These are phyloP conservation scores for Ivindomyrus marchei DNA, from an alignment of 2,113 vertebrate genomes.

Conservation along the genomic window DNA sequence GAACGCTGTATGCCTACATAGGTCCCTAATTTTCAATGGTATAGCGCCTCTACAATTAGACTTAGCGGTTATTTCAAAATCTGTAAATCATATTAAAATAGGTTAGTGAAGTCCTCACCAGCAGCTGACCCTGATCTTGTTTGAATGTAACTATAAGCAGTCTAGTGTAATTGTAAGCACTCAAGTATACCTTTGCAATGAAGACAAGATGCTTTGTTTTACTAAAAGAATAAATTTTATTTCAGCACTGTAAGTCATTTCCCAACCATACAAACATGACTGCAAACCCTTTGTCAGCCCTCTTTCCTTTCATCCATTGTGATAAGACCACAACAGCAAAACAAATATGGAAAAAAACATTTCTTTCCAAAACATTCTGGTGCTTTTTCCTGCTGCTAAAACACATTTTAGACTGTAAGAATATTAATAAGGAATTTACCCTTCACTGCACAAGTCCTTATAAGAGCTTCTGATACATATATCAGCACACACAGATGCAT, in stretches of 20 bases:
- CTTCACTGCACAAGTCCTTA: constrained; percentile 62
- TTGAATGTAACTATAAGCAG: not conserved
- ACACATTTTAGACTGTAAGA: constrained; percentile 67
- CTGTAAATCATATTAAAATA: not conserved
- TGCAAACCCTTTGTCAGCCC: constrained; percentile 63
- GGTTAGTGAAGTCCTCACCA: not conserved
- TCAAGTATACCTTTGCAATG: not conserved
- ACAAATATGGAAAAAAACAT: constrained; percentile 53
- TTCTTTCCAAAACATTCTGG: constrained; percentile 65
- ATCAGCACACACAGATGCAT: constrained; percentile 38
- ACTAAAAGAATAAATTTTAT: constrained; percentile 83
- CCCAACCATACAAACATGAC: constrained; percentile 74
- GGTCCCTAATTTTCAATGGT: not conserved
- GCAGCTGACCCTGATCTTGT: not conserved
- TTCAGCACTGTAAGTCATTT: constrained; percentile 78
- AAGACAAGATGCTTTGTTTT: constrained; percentile 47
- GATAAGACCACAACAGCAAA: constrained; percentile 69
- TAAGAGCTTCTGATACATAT: constrained; percentile 46
- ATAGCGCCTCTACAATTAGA: not conserved
- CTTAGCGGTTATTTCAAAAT: not conserved
- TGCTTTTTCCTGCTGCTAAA: constrained; percentile 68
- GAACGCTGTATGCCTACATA: not conserved
- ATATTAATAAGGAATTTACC: constrained; percentile 61
- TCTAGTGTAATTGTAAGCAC: not conserved
- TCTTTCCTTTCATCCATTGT: constrained; percentile 62